Percentiles rank a stretch among this genome's conserved stretches.
These are phyloP conservation scores for Spodoptera frugiperda DNA, from an alignment of 1,140 invertebrate species.

Conservation along the genomic window DNA sequence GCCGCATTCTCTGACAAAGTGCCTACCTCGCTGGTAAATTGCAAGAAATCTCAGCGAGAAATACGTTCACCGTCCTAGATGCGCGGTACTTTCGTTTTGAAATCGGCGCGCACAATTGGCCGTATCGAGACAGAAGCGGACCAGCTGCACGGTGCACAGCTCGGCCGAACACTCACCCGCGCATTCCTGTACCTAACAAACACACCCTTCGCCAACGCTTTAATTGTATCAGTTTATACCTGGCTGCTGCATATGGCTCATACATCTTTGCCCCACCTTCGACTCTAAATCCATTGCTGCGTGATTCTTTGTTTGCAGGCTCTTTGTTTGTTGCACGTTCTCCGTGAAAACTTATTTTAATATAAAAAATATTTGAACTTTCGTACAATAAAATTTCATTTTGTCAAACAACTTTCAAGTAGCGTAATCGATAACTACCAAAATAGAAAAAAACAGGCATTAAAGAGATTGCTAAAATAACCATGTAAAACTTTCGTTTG, in stretches of 20 bases:
- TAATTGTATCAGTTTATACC: neutral
- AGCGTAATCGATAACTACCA: slow-evolving; percentile 32
- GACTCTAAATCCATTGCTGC: too few species aligned
- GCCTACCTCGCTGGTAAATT: slow-evolving; percentile 66
- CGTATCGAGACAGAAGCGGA: slow-evolving; percentile 79
- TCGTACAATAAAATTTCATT: slow-evolving; percentile 18
- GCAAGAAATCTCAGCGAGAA: slow-evolving; percentile 81
- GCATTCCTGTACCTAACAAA: slow-evolving; percentile 67
- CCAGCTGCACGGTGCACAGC: slow-evolving; percentile 60
- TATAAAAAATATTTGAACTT: slow-evolving; percentile 8
- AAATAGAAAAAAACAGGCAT: slow-evolving; percentile 21
- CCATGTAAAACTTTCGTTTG: slow-evolving; percentile 45
- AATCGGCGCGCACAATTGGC: slow-evolving; percentile 84
- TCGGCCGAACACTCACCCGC: slow-evolving; percentile 65
- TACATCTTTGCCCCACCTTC: neutral
- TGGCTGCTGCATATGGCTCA: neutral
- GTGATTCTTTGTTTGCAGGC: too few species aligned
- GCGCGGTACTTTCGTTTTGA: slow-evolving; percentile 85
- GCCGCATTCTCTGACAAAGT: slow-evolving; percentile 68
- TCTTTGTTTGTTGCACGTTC: too few species aligned
- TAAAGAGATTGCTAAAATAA: slow-evolving; percentile 37
- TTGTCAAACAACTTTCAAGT: slow-evolving; percentile 35
- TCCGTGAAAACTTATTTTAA: too few species aligned
- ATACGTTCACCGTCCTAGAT: slow-evolving; percentile 85
- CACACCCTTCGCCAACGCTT: slow-evolving; percentile 13